Evolutionary conservation across 2,888 invertebrate genomes (phyloP), one percentile per base, ranked within the genome.

Genomic region (Drosophila mettleri): DNA sequence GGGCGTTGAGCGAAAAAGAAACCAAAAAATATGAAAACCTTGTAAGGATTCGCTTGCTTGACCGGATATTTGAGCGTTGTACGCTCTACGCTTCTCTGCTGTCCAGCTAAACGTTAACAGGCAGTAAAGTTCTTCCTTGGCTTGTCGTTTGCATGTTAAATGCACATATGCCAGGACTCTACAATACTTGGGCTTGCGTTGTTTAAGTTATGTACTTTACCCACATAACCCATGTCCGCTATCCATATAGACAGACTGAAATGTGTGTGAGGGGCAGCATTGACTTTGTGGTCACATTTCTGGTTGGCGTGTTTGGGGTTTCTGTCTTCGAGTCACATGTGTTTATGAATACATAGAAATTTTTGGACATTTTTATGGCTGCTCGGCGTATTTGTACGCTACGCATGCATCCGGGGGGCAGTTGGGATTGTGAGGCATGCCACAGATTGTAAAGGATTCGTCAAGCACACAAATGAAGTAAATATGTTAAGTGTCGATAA

Each of bases 31-130:
- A 70, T 69, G 66, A 68, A 67, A 57, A 57, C 63, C 62, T 74
- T 71, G 68, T 88, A 88, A 81, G 85, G 88, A 85, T 85, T 85
- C 88, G 79, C 66, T 73, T 59, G 87, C 84, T 85, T 85, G 79
- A 74, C 88, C 86, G 85, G 88, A 85, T 80, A 85, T 85, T 86
- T 77, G 85, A 85, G 84, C 63, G 52, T 55, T 48, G 9, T 5
- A 9, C 33, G 20, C 24, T 39, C 34, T 34, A 18, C 39, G 9
- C 38, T 1, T 45, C 24, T 9, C 18, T 24, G 29, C 6, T 48
- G 43, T 54, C 53, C 57, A 22, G 24, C 53, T 52, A 52, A 77
- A 57, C 58, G 74, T 68, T 74, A 67, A 70, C 78, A 78, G 76
- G 59, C 76, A 58, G 55, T 69, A 36, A 79, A 66, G 66, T 72